A percentile compares a stretch with the other conserved stretches of the same genome.
Evolutionary conservation across 1,140 invertebrate species (phyloP).

Genomic region (Yoshiicerus persimilis): DNA sequence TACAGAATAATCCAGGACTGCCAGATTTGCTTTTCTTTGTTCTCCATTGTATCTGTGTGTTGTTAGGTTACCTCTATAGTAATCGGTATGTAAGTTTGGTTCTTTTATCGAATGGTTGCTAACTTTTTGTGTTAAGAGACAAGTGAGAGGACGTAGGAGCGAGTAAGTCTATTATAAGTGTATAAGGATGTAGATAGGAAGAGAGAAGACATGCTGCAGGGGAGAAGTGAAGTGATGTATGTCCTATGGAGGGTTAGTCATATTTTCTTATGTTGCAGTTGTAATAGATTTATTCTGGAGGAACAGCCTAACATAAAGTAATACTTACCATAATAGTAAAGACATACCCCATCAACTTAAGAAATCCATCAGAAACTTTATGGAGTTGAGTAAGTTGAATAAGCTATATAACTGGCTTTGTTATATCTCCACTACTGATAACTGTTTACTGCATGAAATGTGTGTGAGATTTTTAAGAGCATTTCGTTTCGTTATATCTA

Average conservation of each 20-base stretch:
- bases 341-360: slow-evolving; percentile 16
- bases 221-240: not conserved
- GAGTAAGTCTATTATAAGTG: not conserved
- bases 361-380: slow-evolving; percentile 10
- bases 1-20: not conserved
- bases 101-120: not conserved
- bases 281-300: not conserved
- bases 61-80: not conserved
- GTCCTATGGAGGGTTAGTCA: not conserved
- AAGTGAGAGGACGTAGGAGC: not conserved
- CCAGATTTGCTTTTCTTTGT: not conserved
- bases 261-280: not conserved
- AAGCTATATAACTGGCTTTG: not conserved
- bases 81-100: not conserved
- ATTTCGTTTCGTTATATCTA: not conserved
- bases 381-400: not conserved
- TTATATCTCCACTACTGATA: not conserved
- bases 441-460: not conserved
- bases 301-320: not conserved
- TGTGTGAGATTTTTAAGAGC: not conserved
- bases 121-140: not conserved
- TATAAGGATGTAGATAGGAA: not conserved
- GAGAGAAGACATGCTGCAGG: not conserved
- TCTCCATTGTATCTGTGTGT: not conserved
- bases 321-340: not conserved